Evolutionary conservation across 2,113 vertebrate species (phyloP), one percentile per base, ranked within the genome.

Genomic region (Sclerurus mexicanus): DNA sequence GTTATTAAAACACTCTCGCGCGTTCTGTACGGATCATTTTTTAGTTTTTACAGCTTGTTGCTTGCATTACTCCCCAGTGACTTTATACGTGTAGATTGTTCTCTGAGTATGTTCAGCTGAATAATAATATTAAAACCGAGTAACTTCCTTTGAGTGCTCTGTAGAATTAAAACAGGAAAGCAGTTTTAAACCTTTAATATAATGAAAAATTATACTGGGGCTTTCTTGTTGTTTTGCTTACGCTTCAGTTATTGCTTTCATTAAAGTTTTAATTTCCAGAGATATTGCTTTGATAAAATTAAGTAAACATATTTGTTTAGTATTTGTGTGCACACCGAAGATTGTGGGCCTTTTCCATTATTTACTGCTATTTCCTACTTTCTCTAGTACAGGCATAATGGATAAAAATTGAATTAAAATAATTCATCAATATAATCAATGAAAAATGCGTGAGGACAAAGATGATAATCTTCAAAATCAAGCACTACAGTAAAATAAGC

Each of bases 251-350:
- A 98, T 97, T 97, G 94, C 74, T 97, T 96, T 98, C 85, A 98
- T 97, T 97, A 95, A 89, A 96, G 85, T 96, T 98, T 97, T 98
- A 97, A 98, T 98, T 97, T 97, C 46, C 40, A 96, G 75, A 89
- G 92, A 67, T 96, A 96, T 81, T 96, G 80, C 95, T 92, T 85
- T 88, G 96, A 96, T 96, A 96, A 97, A 95, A 98, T 97, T 97
- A 96, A 97, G 67, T 96, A 96, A 96, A 96, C 85, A 92, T 96
- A 35, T 93, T 80, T 56, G 87, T 47, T 94, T 95, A 93, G 52
- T 93, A 73, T 96, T 71, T 96, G 67, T 90, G 94, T 95, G 89
- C 78, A 68, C 44, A 80, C 18, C 49, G n/a, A 92, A 96, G 68
- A 93, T 89, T 58, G 84, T 80, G 82, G 89, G 68, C 47, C 30